A percentile compares a stretch with the other conserved stretches of the same genome.
Conservation (phyloP, 2,797 vertebrate species). For the Lycodopsis pacificus region DNA sequence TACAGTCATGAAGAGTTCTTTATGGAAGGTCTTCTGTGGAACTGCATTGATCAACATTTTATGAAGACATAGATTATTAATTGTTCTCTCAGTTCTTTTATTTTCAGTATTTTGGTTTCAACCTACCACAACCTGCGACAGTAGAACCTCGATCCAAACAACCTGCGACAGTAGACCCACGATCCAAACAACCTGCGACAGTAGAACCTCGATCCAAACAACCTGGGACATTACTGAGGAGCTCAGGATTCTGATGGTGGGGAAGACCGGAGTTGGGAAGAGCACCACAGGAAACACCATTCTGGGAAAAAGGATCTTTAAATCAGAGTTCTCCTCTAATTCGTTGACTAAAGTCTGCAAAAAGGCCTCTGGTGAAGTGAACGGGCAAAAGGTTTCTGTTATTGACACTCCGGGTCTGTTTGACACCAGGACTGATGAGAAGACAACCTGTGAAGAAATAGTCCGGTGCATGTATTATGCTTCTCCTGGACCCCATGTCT, state of each 20-base stretch:
- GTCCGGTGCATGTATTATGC: neutral
- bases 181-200: neutral
- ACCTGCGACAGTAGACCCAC: too few relatives aligned
- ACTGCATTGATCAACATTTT: too few relatives aligned
- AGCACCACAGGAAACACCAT: conserved; percentile 3
- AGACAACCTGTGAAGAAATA: neutral
- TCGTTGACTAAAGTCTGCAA: neutral
- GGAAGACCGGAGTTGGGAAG: conserved; percentile 6
- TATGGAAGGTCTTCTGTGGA: too few relatives aligned
- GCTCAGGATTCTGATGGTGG: neutral
- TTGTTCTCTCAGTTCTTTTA: too few relatives aligned
- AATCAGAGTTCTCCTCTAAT: neutral
- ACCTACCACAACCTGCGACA: too few relatives aligned
- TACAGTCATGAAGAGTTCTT: too few relatives aligned
- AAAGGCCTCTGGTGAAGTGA: neutral
- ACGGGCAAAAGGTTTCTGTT: neutral
- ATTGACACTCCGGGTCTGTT: neutral
- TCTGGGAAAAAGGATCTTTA: neutral
- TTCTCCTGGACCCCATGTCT: conserved; percentile 6
- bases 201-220: neutral
- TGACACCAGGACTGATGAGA: neutral
- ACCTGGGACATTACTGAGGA: neutral
- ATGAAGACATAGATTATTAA: too few relatives aligned
- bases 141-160: neutral
- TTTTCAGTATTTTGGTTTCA: too few relatives aligned